Percentiles rank a stretch among this genome's conserved stretches.
Evolutionary conservation across 2,888 invertebrate species (phyloP).

Genomic region (Cancer borealis): DNA sequence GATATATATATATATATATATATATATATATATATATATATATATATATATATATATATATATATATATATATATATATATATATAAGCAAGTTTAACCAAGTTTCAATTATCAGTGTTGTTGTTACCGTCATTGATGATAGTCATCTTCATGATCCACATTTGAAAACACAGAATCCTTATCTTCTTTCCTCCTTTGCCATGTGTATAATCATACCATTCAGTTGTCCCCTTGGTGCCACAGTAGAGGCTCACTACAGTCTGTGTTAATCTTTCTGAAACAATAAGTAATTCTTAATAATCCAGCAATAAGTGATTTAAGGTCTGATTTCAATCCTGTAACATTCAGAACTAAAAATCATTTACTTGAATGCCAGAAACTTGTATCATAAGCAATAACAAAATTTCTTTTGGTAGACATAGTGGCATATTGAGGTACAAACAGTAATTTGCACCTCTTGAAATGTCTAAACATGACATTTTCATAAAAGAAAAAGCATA

Average conservation of each 20-base stretch:
- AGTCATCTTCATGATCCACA: neutral
- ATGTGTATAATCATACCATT: conserved; percentile 54
- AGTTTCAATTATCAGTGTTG: too few relatives aligned
- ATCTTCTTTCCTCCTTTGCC: neutral
- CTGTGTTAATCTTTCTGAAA: conserved; percentile 72
- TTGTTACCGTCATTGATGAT: neutral
- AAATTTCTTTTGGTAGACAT: neutral
- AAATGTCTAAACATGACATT: too few relatives aligned
- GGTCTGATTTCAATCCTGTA: neutral
- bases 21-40: too few relatives aligned
- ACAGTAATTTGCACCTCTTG: neutral
- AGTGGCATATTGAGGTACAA: neutral
- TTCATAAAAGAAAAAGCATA: too few relatives aligned
- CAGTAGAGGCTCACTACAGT: conserved; percentile 60
- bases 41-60: too few relatives aligned
- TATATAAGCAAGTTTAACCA: too few relatives aligned
- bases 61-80: too few relatives aligned
- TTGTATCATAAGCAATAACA: too few relatives aligned
- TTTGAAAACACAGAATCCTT: conserved; percentile 26
- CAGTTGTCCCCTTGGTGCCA: conserved; percentile 61
- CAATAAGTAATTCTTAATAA: neutral
- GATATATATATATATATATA: too few relatives aligned
- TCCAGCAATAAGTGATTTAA: neutral
- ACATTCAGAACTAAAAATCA: too few relatives aligned
- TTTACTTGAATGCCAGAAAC: too few relatives aligned